Evolutionary conservation across 2,888 invertebrate genomes (phyloP), one percentile per base, ranked within the genome.

Genomic region (Ennomos fuscantarius): DNA sequence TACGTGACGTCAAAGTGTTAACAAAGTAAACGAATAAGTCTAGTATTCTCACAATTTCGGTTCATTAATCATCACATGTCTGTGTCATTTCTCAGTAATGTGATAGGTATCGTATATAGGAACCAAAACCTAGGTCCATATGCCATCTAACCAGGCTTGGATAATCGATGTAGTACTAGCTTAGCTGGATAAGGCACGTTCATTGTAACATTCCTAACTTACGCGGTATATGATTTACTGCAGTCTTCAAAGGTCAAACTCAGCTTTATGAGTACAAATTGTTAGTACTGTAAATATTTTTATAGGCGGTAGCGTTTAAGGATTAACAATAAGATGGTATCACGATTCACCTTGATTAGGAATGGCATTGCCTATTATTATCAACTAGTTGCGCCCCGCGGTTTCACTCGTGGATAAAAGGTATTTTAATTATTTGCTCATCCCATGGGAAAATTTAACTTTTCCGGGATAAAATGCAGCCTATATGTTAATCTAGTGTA

Each of bases 81-180:
- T 44, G 8, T 51, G 50, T 59, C 50, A 49, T n/a, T 54, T 68
- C 65, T 66, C 54, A 55, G 67, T 66, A 71, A 70, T 53, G 42
- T 55, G 70, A 72, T 72, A 64, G 50, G 55, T 63, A 68, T 66
- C 56, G 62, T 63, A 72, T 63, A 72, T 62, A 62, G 53, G 66
- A 69, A 76, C 76, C 80, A 79, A 80, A 80, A 81, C 69, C 49
- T 48, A 57, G 59, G 82, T 74, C 74, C 80, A 81, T 69, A 80
- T 77, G 77, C 74, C 77, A 79, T 68, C 61, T 78, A 78, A 83
- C 81, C 69, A 79, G 61, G 55, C 70, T 73, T 68, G 67, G 65
- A 70, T 78, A 74, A 78, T 75, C 63, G 65, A 70, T 71, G 68
- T 65, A 66, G 65, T 63, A 58, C 61, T 62, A 58, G 37, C 54